Conservation (phyloP, 2,888 invertebrate species). For the Taenaris catops region DNA sequence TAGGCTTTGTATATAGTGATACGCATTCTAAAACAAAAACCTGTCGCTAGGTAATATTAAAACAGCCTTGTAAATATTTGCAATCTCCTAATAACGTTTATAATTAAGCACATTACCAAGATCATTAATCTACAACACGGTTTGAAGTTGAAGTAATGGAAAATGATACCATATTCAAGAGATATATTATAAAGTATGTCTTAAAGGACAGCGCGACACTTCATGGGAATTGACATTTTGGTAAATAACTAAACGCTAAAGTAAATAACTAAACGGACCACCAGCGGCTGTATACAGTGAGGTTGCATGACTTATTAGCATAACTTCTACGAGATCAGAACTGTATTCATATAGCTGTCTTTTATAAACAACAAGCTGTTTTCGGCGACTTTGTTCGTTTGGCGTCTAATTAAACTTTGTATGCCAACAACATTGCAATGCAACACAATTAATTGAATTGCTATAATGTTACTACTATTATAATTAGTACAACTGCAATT, state of each 20-base stretch:
- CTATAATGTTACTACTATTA: no score
- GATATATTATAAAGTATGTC: constrained; percentile 14
- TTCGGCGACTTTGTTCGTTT: no score
- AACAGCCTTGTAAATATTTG: constrained; percentile 4
- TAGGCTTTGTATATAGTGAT: no score
- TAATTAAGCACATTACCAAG: neutral
- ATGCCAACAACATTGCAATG: no score
- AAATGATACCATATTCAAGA: constrained; percentile 16
- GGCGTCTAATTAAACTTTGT: no score
- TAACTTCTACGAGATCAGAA: constrained; percentile 6
- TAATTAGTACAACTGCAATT: no score
- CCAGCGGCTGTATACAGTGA: constrained; percentile 11
- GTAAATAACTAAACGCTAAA: constrained; percentile 20
- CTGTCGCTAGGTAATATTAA: constrained; percentile 1
- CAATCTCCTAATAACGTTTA: constrained; percentile 1
- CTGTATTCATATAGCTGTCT: constrained; percentile 3
- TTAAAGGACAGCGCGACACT: constrained; percentile 19
- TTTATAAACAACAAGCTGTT: no score
- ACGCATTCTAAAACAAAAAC: neutral
- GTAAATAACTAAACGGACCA: constrained; percentile 22
- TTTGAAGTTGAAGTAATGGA: constrained; percentile 3
- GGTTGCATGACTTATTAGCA: constrained; percentile 11
- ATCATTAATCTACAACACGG: constrained; percentile 13
- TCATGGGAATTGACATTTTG: constrained; percentile 27
- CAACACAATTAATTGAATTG: no score